These are phyloP conservation scores for Pandemis cinnamomeana DNA, from an alignment of 2,888 invertebrate species.

Conservation along the genomic window DNA sequence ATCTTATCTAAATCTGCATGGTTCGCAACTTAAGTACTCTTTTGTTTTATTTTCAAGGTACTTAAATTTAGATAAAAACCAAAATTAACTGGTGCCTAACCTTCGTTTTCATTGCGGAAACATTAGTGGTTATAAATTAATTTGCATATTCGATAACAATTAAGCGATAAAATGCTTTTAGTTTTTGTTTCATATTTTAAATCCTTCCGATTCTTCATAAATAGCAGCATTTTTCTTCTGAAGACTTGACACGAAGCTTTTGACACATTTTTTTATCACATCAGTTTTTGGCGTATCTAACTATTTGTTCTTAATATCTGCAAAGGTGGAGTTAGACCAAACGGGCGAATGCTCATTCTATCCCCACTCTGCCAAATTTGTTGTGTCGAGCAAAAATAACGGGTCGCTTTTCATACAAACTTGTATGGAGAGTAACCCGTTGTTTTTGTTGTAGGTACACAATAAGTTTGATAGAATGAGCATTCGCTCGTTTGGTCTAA, in stretches of 20 bases:
- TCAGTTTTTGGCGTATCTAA: too few relatives aligned
- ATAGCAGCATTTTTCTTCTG: too few relatives aligned
- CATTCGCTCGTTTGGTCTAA: too few relatives aligned
- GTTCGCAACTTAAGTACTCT: neutral
- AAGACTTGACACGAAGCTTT: neutral
- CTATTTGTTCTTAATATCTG: too few relatives aligned
- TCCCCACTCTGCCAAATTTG: too few relatives aligned
- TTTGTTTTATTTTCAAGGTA: constrained; percentile 3
- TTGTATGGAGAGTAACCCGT: too few relatives aligned
- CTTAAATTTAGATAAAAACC: constrained; percentile 3
- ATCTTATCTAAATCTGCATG: neutral
- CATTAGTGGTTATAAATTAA: constrained; percentile 21
- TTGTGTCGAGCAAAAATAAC: too few relatives aligned
- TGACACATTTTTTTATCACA: neutral
- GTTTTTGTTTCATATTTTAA: neutral
- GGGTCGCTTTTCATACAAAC: too few relatives aligned
- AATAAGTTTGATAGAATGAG: too few relatives aligned
- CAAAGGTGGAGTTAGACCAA: too few relatives aligned
- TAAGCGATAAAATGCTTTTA: constrained; percentile 13
- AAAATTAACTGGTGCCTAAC: constrained; percentile 1
- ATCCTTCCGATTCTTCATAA: neutral
- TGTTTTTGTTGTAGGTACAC: too few relatives aligned
- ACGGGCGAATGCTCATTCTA: too few relatives aligned
- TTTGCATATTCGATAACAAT: constrained; percentile 33
- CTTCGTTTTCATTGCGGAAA: constrained; percentile 36